Evolutionary conservation across 2,888 invertebrate species (phyloP), one percentile per base, ranked within the genome.

Genomic region (Drosophila dives): DNA sequence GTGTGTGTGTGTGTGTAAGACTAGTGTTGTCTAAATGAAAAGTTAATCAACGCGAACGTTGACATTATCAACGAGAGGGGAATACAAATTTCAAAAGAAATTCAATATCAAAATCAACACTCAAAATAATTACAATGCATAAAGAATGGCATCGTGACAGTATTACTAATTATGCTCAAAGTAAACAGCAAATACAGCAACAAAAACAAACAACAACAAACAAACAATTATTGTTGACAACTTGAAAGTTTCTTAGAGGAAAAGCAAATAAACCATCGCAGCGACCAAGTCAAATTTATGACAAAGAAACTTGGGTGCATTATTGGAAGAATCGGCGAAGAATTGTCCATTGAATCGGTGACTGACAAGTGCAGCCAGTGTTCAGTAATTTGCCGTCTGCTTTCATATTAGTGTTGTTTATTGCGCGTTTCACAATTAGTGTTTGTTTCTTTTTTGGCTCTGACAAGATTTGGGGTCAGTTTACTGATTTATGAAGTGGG

Each of bases 71-170:
- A 61, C 60, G 42, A 36, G 42, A 36, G 51, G 36, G 66, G 69
- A 76, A 71, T 68, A 80, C 73, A 73, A 78, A 81, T 77, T 23
- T 23, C 23, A 63, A 49, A 61, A 63, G 65, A 50, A 63, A 45
- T 20, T 59, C 49, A 54, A 64, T 48, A 65, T 29, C 69, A 54
- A 65, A 53, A 54, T 42, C 53, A 54, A 36, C 45, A 54, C 38
- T 20, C 33, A 34, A 20, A 56, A 33, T 45, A 48, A 59, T 55
- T 59, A 38, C 51, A 58, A 53, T 70, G 74, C 70, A 55, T 66
- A 58, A 79, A 80, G 77, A 83, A 86, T 86, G 69, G 51, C 54
- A 63, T 60, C 90, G 86, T 90, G 90, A 89, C 87, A 76, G 68
- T 70, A 67, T 77, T 90, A 79, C 81, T 77, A 87, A 90, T 87